Evolutionary conservation across 2,113 vertebrate genomes (phyloP).

Genomic region (Cercopithecus mona): DNA sequence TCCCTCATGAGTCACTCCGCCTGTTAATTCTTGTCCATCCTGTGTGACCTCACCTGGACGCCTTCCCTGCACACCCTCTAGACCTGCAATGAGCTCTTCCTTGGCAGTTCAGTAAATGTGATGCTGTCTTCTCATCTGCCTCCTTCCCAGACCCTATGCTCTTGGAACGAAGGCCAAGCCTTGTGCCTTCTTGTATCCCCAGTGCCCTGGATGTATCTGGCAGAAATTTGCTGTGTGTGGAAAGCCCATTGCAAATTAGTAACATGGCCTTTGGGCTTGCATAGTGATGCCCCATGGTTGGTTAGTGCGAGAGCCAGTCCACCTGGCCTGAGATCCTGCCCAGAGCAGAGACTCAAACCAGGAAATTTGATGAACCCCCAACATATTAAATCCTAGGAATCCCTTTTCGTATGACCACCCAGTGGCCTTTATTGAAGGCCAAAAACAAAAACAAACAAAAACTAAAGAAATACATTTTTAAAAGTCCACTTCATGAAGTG

Average conservation of each 20-base stretch:
- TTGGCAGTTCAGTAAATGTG: rapidly evolving
- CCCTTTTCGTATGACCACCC: background rate
- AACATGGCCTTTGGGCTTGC: background rate
- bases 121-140: background rate
- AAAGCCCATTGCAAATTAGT: background rate
- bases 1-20: background rate
- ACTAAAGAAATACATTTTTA: background rate
- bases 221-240: background rate
- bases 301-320: background rate
- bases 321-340: background rate
- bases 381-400: background rate
- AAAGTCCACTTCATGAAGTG: background rate
- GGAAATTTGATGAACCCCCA: background rate
- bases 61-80: background rate
- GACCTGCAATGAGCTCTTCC: background rate
- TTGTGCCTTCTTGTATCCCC: background rate
- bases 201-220: background rate
- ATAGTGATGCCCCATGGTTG: background rate
- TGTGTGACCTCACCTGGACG: background rate
- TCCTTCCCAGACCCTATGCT: background rate
- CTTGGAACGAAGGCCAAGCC: background rate
- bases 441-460: background rate
- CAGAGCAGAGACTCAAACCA: background rate
- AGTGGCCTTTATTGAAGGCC: background rate
- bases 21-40: background rate